phyloP scores from a whole-genome alignment of 2,888 invertebrate species.

The Euzophera pinguis region DNA sequence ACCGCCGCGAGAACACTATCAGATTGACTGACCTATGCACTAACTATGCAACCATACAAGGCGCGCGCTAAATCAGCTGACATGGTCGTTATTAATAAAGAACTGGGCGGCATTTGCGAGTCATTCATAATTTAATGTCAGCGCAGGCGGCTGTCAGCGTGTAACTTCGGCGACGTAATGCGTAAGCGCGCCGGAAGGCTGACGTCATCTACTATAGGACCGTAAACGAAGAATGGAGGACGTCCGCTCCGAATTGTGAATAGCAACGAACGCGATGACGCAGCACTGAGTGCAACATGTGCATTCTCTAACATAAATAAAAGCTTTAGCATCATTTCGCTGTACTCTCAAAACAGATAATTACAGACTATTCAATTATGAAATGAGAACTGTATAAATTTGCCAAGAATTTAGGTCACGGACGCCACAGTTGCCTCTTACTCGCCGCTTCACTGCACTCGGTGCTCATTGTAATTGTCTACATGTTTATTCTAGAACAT shows the following conservation, averaged over 20 bases:
- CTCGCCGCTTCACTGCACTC: constrained; percentile 67
- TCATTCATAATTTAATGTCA: constrained; percentile 48
- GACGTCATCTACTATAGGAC: constrained; percentile 59
- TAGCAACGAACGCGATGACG: constrained; percentile 45
- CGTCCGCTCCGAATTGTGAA: constrained; percentile 56
- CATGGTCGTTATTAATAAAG: constrained; percentile 49
- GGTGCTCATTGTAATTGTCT: constrained; percentile 51
- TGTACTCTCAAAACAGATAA: constrained; percentile 36
- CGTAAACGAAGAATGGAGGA: constrained; percentile 55
- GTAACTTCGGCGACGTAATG: constrained; percentile 31
- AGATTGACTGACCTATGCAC: constrained; percentile 12
- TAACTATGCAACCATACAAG: constrained; percentile 20
- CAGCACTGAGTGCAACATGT: constrained; percentile 37
- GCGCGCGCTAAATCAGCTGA: constrained; percentile 42
- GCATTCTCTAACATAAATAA: no score
- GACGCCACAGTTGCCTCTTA: constrained; percentile 64
- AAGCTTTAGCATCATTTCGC: no score
- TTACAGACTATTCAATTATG: constrained; percentile 47
- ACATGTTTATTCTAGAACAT: constrained; percentile 25
- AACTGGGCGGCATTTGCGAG: constrained; percentile 40
- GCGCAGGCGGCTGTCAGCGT: constrained; percentile 49
- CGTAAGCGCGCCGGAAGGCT: constrained; percentile 50
- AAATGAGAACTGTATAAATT: constrained; percentile 55
- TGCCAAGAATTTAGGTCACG: constrained; percentile 68
- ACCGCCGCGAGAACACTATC: no score